Evolutionary conservation across 1,140 invertebrate species (phyloP).

Genomic region (Neuroterus valhalla): DNA sequence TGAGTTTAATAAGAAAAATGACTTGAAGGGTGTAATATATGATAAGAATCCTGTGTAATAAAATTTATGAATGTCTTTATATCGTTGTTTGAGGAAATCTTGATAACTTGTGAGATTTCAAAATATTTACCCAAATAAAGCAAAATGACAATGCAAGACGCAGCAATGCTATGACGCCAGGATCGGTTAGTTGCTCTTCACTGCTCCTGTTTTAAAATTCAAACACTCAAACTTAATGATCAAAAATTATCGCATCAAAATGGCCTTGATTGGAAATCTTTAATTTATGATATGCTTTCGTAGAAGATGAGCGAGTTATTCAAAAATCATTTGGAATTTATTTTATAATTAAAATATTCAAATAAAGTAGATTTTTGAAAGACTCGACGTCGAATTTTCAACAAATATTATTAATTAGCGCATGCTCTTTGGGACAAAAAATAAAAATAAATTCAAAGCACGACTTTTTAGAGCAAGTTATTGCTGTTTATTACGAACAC

Average conservation of each 20-base stretch:
- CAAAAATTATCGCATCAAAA: slow-evolving; percentile 13
- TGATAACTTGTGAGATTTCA: slow-evolving; percentile 37
- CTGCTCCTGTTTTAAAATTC: slow-evolving; percentile 71
- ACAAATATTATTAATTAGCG: slow-evolving; percentile 39
- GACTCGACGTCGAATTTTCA: slow-evolving; percentile 25
- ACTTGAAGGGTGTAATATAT: slow-evolving; percentile 33
- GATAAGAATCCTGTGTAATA: neutral
- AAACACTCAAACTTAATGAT: slow-evolving; percentile 26
- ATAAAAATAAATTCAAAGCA: slow-evolving; percentile 61
- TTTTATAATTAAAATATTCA: neutral
- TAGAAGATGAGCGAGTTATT: slow-evolving; percentile 34
- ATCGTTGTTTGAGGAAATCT: neutral
- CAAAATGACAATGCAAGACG: slow-evolving; percentile 73
- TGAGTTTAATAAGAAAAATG: slow-evolving; percentile 24
- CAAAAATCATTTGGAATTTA: slow-evolving; percentile 36
- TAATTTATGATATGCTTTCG: slow-evolving; percentile 20
- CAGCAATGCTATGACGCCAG: slow-evolving; percentile 73
- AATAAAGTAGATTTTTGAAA: neutral
- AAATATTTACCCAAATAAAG: slow-evolving; percentile 75
- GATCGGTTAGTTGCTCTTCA: slow-evolving; percentile 74
- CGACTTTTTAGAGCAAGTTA: slow-evolving; percentile 52
- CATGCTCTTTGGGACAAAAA: slow-evolving; percentile 53
- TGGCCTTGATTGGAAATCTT: slow-evolving; percentile 24
- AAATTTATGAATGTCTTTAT: neutral
- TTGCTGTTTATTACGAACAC: slow-evolving; percentile 56